phyloP scores from a whole-genome alignment of 1,140 invertebrate genomes.

The Drosophila pandora region DNA sequence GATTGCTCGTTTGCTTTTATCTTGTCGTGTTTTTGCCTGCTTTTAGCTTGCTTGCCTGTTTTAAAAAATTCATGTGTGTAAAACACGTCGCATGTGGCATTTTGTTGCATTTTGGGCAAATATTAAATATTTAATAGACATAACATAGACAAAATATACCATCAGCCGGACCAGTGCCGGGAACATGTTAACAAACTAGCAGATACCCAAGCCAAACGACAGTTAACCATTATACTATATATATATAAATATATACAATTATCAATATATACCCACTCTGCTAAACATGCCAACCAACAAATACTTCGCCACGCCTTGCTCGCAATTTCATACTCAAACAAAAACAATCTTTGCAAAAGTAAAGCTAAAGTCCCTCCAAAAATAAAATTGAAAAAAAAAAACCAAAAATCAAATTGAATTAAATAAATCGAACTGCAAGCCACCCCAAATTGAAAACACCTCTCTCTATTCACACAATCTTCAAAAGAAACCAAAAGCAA shows the following conservation, averaged over 20 bases:
- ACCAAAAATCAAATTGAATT: constrained; percentile 55
- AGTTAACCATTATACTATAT: constrained; percentile 45
- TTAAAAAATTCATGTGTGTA: constrained; percentile 50
- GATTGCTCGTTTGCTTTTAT: constrained; percentile 33
- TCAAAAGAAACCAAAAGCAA: constrained; percentile 20
- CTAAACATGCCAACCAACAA: constrained; percentile 51
- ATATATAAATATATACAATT: constrained; percentile 38
- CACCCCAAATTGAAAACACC: constrained; percentile 60
- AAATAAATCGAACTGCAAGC: constrained; percentile 60
- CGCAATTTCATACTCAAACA: constrained; percentile 60
- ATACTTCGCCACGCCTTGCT: constrained; percentile 73
- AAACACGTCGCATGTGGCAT: constrained; percentile 63
- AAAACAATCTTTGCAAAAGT: constrained; percentile 40
- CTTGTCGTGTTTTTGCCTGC: constrained; percentile 44
- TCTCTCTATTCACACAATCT: constrained; percentile 41
- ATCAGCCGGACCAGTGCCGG: constrained; percentile 27
- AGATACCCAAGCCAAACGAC: constrained; percentile 45
- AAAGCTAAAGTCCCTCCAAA: constrained; percentile 51
- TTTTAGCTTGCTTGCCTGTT: constrained; percentile 56
- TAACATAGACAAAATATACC: constrained; percentile 36
- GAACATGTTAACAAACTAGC: constrained; percentile 45
- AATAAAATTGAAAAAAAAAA: constrained; percentile 16
- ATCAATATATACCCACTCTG: constrained; percentile 52
- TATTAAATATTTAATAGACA: constrained; percentile 46
- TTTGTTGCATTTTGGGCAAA: constrained; percentile 60